A percentile compares a stretch with the other conserved stretches of the same genome.
These are phyloP conservation scores for Delphinapterus leucas DNA, from an alignment of 2,113 vertebrate genomes.

Conservation along the genomic window DNA sequence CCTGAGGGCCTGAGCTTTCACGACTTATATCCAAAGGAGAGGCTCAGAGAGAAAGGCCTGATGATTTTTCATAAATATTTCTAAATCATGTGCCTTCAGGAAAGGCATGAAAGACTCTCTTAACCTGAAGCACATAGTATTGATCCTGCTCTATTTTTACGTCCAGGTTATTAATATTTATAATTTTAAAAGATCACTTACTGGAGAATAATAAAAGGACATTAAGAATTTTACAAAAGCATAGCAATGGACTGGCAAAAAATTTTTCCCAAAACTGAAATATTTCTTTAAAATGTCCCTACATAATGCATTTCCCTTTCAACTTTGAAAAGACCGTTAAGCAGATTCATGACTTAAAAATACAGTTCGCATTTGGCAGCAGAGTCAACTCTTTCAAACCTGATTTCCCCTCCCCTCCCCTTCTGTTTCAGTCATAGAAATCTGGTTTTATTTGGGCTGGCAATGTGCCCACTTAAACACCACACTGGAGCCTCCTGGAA, in stretches of 20 bases:
- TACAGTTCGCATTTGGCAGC: neutral
- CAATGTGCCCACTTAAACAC: neutral
- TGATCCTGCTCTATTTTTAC: neutral
- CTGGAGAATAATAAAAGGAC: neutral
- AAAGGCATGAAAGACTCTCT: neutral
- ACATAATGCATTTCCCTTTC: neutral
- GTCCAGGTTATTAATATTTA: neutral
- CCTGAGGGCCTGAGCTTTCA: neutral
- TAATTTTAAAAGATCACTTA: neutral
- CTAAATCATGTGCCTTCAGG: neutral
- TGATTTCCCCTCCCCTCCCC: neutral
- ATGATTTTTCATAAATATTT: neutral
- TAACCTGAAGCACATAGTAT: neutral
- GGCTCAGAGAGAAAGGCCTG: neutral
- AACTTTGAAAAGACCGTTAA: neutral
- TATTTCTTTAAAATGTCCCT: slow-evolving; percentile 1
- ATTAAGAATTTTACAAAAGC: neutral
- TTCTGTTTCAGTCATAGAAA: neutral
- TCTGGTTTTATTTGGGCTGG: slow-evolving; percentile 12
- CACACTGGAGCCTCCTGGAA: neutral
- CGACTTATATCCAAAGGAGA: neutral
- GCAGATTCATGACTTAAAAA: slow-evolving; percentile 43
- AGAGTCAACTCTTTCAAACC: slow-evolving; percentile 20
- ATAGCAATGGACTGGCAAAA: neutral
- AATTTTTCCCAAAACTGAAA: neutral